These are phyloP conservation scores for Garra rufa DNA, from an alignment of 2,113 vertebrate species.

Conservation along the genomic window DNA sequence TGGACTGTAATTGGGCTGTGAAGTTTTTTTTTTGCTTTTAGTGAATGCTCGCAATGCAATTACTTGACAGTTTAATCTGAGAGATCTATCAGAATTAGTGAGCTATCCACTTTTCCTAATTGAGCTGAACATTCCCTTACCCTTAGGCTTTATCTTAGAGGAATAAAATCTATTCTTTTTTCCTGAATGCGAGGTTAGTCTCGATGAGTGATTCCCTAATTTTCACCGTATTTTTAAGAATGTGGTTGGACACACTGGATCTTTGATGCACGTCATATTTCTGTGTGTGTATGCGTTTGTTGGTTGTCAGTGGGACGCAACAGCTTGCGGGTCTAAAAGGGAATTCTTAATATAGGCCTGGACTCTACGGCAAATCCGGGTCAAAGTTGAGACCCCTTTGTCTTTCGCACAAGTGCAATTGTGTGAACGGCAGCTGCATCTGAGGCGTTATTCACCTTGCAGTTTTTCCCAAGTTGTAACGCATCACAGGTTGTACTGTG, in stretches of 20 bases:
- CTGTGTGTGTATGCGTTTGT: background rate
- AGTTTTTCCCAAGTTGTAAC: slow-evolving; percentile 16
- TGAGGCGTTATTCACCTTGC: background rate
- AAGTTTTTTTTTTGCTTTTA: slow-evolving; percentile 15
- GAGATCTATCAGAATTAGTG: slow-evolving; percentile 38
- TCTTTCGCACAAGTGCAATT: slow-evolving; percentile 20
- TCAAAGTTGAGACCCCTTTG: slow-evolving; percentile 21
- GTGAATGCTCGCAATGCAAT: slow-evolving; percentile 9
- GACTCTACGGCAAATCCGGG: slow-evolving; percentile 32
- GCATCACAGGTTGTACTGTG: slow-evolving; percentile 34
- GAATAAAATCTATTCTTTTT: slow-evolving; percentile 2
- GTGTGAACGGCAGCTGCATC: slow-evolving; percentile 24
- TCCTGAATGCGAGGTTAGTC: background rate
- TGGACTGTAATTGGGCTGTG: background rate
- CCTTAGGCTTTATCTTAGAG: slow-evolving; percentile 36
- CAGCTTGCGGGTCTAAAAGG: background rate
- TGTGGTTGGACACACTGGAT: slow-evolving; percentile 14
- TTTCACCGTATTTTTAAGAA: slow-evolving; percentile 25
- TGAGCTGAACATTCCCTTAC: slow-evolving; percentile 28
- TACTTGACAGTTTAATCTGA: slow-evolving; percentile 29
- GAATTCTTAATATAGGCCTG: slow-evolving; percentile 42
- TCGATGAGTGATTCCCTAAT: slow-evolving; percentile 27
- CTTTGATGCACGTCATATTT: background rate
- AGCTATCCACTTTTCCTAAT: slow-evolving; percentile 42
- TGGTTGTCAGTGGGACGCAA: background rate